Conservation (phyloP, 2,888 invertebrate species). For the Heliconius aoede region DNA sequence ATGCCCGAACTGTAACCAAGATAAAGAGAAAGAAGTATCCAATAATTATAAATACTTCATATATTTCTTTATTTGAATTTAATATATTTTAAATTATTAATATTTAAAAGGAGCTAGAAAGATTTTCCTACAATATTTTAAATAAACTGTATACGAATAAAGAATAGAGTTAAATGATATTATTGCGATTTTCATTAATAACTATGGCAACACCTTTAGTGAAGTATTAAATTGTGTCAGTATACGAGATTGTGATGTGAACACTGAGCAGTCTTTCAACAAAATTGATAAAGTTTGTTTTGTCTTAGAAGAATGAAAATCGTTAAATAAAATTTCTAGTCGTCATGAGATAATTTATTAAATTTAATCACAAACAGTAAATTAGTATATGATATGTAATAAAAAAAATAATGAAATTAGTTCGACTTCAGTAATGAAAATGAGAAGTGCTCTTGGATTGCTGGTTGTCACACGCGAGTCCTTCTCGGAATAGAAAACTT, state of each 20-base stretch:
- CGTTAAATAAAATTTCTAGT: conserved; percentile 60
- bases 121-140: neutral
- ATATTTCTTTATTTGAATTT: neutral
- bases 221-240: conserved; percentile 30
- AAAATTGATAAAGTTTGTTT: conserved; percentile 76
- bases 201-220: conserved; percentile 7
- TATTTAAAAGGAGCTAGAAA: neutral
- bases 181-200: conserved; percentile 1
- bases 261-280: conserved; percentile 48
- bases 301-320: conserved; percentile 64
- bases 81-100: neutral
- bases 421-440: conserved; percentile 53
- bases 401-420: conserved; percentile 54
- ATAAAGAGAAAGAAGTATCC: too few relatives aligned
- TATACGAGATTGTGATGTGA: conserved; percentile 45
- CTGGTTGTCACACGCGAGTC: conserved; percentile 67
- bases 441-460: conserved; percentile 69
- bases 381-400: conserved; percentile 47
- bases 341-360: conserved; percentile 63
- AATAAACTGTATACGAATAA: neutral
- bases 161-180: neutral
- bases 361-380: conserved; percentile 51
- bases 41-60: too few relatives aligned
- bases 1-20: too few relatives aligned
- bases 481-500: conserved; percentile 56